phyloP scores from a whole-genome alignment of 2,797 vertebrate genomes.

The Pachyuromys duprasi region DNA sequence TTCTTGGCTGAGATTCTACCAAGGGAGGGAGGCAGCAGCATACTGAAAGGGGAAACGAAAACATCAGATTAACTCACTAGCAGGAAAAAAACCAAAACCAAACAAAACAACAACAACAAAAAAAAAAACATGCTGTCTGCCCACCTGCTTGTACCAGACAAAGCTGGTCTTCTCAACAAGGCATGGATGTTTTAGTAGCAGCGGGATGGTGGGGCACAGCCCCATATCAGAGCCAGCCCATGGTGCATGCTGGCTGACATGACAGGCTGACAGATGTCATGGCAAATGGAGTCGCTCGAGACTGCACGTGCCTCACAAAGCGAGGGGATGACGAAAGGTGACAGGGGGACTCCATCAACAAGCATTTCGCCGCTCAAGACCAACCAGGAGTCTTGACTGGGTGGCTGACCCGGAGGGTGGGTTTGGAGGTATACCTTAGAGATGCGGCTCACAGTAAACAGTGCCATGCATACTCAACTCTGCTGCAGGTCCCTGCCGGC shows the following conservation, averaged over 20 bases:
- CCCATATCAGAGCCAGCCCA: too few relatives aligned
- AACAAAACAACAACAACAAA: too few relatives aligned
- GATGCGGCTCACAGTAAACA: not conserved
- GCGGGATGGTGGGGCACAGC: not conserved
- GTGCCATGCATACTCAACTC: accelerated
- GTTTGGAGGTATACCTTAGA: not conserved
- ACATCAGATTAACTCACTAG: not conserved
- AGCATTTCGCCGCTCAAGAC: not conserved
- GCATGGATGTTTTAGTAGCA: not conserved
- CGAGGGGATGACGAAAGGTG: too few relatives aligned
- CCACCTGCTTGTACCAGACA: not conserved
- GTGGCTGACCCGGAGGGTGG: not conserved
- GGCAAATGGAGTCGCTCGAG: not conserved
- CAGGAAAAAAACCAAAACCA: not conserved
- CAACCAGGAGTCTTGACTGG: not conserved
- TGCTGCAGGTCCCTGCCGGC: not conserved
- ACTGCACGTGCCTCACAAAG: not conserved
- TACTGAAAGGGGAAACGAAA: not conserved
- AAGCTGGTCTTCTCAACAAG: not conserved
- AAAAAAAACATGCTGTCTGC: not conserved
- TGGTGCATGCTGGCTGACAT: not conserved
- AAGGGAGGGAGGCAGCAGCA: not conserved
- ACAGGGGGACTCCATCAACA: not conserved
- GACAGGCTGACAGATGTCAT: not conserved
- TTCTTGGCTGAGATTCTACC: not conserved